Conservation (phyloP, 1,140 invertebrate genomes). For the Laupala kohalensis region DNA sequence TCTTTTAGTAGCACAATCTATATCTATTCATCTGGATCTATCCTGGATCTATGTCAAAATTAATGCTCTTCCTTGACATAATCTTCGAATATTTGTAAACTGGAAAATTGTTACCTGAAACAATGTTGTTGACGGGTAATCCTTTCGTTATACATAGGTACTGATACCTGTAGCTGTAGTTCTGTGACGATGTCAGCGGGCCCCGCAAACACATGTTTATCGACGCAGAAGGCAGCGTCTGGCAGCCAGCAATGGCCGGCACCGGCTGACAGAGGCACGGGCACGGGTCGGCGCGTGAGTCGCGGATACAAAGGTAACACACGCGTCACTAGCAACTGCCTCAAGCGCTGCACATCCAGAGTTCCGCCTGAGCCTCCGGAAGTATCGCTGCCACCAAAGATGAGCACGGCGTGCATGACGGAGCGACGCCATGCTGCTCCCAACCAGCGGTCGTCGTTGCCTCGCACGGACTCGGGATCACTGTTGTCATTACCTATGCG, state of each 20-base stretch:
- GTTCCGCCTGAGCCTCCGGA: slow-evolving; percentile 32
- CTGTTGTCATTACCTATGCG: too few relatives aligned
- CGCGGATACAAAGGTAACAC: slow-evolving; percentile 36
- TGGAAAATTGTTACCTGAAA: too few relatives aligned
- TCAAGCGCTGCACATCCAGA: slow-evolving; percentile 29
- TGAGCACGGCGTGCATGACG: slow-evolving; percentile 35
- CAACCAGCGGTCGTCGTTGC: slow-evolving; percentile 34
- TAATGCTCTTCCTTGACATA: too few relatives aligned
- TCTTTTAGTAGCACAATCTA: too few relatives aligned
- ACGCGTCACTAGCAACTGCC: slow-evolving; percentile 31
- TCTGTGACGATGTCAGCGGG: slow-evolving; percentile 1
- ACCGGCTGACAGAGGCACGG: slow-evolving; percentile 23
- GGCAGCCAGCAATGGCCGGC: slow-evolving; percentile 36
- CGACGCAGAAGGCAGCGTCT: slow-evolving; percentile 35
- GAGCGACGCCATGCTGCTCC: slow-evolving; percentile 26
- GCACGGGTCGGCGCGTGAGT: slow-evolving; percentile 30
- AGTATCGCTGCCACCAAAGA: slow-evolving; percentile 33
- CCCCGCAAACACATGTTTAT: slow-evolving; percentile 37
- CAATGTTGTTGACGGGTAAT: too few relatives aligned
- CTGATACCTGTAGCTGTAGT: slow-evolving; percentile 18
- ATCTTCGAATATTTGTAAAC: too few relatives aligned
- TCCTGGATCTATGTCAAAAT: too few relatives aligned
- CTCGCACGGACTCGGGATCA: slow-evolving; percentile 22
- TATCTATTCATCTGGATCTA: too few relatives aligned
- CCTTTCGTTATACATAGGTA: too few relatives aligned